phyloP scores from a whole-genome alignment of 2,888 invertebrate genomes.

The Lacanobia wlatinum region DNA sequence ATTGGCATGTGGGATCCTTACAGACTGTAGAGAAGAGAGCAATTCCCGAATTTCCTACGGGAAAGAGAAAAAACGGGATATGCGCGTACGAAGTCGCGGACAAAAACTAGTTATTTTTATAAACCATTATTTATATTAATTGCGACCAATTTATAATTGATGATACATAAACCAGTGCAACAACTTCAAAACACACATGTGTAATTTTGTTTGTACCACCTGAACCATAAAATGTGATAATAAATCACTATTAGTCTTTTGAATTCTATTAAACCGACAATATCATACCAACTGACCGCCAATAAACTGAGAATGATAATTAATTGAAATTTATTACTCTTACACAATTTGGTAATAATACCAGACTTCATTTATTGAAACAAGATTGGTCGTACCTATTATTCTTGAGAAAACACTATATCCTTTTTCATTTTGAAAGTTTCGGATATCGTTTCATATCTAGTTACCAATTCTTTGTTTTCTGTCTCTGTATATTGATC shows the following conservation, averaged over 20 bases:
- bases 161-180: slow-evolving; percentile 12
- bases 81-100: no score
- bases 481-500: slow-evolving; percentile 18
- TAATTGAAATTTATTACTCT: slow-evolving; percentile 47
- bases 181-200: background rate
- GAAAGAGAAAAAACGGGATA: no score
- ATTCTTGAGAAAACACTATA: slow-evolving; percentile 5
- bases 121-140: background rate
- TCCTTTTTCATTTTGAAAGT: slow-evolving; percentile 41
- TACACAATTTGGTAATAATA: slow-evolving; percentile 43
- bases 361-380: slow-evolving; percentile 15
- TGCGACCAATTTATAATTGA: background rate
- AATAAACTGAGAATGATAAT: slow-evolving; percentile 31
- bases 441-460: slow-evolving; percentile 44
- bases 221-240: slow-evolving; percentile 14
- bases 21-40: no score
- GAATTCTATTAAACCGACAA: slow-evolving; percentile 21
- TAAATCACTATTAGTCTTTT: slow-evolving; percentile 37
- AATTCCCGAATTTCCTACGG: no score
- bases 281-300: slow-evolving; percentile 12
- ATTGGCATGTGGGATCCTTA: no score
- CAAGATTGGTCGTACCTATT: slow-evolving; percentile 6
- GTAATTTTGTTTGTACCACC: background rate
- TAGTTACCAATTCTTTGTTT: slow-evolving; percentile 46
- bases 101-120: background rate